A percentile compares a stretch with the other conserved stretches of the same genome.
These are phyloP conservation scores for Liolophura sinensis DNA, from an alignment of 1,140 invertebrate genomes.

Conservation along the genomic window DNA sequence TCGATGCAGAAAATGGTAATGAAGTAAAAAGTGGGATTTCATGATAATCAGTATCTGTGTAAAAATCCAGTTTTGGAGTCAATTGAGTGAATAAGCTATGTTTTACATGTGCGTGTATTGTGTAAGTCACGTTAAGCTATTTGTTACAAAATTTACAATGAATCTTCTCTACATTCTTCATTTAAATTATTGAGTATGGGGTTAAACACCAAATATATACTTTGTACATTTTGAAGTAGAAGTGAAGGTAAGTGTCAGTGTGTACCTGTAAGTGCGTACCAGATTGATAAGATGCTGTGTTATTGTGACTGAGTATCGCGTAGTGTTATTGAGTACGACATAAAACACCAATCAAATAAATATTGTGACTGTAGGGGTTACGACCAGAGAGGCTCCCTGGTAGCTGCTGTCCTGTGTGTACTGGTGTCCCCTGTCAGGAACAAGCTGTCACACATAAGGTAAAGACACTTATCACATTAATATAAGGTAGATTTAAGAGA, in stretches of 20 bases:
- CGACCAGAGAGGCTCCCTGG: conserved; percentile 10
- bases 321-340: not conserved
- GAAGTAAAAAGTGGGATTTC: too few relatives aligned
- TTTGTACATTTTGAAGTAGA: conserved; percentile 13
- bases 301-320: not conserved
- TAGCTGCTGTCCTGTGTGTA: conserved; percentile 29
- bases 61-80: too few relatives aligned
- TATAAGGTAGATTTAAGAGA: not conserved
- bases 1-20: too few relatives aligned
- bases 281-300: not conserved
- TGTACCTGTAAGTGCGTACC: not conserved
- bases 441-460: conserved; percentile 1
- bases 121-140: too few relatives aligned
- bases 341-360: not conserved
- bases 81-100: too few relatives aligned
- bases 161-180: too few relatives aligned
- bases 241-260: conserved; percentile 1
- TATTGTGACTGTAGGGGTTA: conserved; percentile 14
- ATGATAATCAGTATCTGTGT: too few relatives aligned
- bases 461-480: not conserved
- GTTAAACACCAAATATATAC: not conserved
- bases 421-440: not conserved
- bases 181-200: too few relatives aligned
- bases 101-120: too few relatives aligned
- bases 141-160: too few relatives aligned